Evolutionary conservation across 2,797 vertebrate species (phyloP).

Genomic region (Gobionotothen gibberifrons): DNA sequence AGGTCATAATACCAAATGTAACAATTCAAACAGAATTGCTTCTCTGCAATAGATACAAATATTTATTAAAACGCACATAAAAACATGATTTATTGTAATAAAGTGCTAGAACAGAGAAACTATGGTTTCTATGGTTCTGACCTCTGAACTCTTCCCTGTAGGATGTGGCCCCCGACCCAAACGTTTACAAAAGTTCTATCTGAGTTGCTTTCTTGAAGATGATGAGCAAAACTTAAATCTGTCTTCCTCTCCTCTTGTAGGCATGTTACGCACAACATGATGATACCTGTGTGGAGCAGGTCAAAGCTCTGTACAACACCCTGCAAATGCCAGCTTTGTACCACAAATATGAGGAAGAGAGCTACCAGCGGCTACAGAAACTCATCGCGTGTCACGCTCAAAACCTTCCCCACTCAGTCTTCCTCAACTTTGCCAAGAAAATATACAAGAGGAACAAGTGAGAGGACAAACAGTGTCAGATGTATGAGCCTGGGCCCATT

Average conservation of each 20-base stretch:
- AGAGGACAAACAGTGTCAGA: conserved; percentile 35
- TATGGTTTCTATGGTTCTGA: background rate
- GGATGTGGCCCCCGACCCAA: background rate
- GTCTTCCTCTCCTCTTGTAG: conserved; percentile 70
- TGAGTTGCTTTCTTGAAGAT: background rate
- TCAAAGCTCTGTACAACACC: conserved; percentile 89
- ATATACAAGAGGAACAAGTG: conserved; percentile 95
- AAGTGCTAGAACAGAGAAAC: background rate
- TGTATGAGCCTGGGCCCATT: background rate
- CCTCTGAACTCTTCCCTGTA: background rate
- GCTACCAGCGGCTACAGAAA: conserved; percentile 86
- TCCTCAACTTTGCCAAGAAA: conserved; percentile 89
- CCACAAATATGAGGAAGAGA: conserved; percentile 88
- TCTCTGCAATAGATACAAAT: background rate
- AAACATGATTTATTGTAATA: background rate
- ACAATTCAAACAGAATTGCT: background rate
- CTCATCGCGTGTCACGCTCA: conserved; percentile 84
- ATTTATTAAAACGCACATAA: no score
- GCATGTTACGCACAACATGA: conserved; percentile 91
- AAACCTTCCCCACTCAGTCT: conserved; percentile 87
- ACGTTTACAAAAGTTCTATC: background rate
- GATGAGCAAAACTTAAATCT: background rate
- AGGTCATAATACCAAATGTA: no score
- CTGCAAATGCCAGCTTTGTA: conserved; percentile 85
- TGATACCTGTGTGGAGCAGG: conserved; percentile 85